Evolutionary conservation across 2,888 invertebrate genomes (phyloP), one percentile per base, ranked within the genome.

Genomic region (Tryphoninae sp.): DNA sequence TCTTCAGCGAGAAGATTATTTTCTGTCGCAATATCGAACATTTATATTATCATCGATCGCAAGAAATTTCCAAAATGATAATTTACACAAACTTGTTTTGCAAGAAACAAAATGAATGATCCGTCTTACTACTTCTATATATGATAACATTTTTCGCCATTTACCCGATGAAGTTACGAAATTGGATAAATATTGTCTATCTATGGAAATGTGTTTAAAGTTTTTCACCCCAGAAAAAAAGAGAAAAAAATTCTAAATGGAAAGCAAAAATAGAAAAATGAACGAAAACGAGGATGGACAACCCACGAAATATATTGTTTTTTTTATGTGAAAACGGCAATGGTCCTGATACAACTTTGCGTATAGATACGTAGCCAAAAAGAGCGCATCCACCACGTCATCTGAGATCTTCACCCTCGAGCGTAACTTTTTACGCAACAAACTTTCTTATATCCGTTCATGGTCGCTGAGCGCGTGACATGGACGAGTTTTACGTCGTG

Each of bases 401-500:
- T 74, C 67, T 62, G 61, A 78, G 55, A 74, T 69, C 68, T 74
- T 45, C 1, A 2, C 2, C 11, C 42, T 49, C 49, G 16, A 45
- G 55, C 8, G 19, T 45, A 79, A 79, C 79, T 79, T 74, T 79
- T 74, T 69, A 69, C 68, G 74, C 69, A 74, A 74, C 69, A 53
- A 79, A 79, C 69, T 74, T 74, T 69, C 6, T 42, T 49, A 26
- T 33, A 7, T 16, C 8, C 61, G 61, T 33, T 40, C n/a, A 58
- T 58, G 22, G 9, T 58, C 58, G 58, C 22, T 0, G 62, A 64
- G 16, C 42, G 42, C 8, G 40, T 22, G 19, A 8, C 9, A 9
- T 4, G 7, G 4, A n/a, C 11, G n/a, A 7, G 13, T 33, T 61
- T 13, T 61, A 61, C n/a, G 7, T 2, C n/a, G 6, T 13, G 61